phyloP scores from a whole-genome alignment of 2,113 vertebrate species.

The Toxotes jaculatrix region DNA sequence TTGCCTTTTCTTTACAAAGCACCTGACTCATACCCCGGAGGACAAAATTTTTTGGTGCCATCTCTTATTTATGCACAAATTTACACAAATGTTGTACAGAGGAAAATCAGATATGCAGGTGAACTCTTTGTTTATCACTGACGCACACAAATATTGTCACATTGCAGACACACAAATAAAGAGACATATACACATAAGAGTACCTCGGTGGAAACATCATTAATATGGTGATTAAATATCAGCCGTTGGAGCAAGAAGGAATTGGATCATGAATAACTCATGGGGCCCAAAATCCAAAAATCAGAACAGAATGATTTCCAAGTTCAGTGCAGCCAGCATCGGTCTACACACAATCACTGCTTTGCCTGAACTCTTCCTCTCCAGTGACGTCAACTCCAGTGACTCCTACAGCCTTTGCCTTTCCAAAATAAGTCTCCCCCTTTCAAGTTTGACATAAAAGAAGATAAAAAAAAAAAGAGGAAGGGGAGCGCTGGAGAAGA shows the following conservation, averaged over 20 bases:
- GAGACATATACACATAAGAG: slow-evolving; percentile 30
- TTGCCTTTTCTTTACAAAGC: slow-evolving; percentile 55
- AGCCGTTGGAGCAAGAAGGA: slow-evolving; percentile 24
- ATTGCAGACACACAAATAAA: slow-evolving; percentile 2
- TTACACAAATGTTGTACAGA: slow-evolving; percentile 9
- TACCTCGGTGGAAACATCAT: slow-evolving; percentile 34
- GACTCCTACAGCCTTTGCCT: slow-evolving; percentile 10
- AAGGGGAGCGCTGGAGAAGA: slow-evolving; percentile 42
- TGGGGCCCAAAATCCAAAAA: slow-evolving; percentile 38
- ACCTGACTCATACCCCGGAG: slow-evolving; percentile 2
- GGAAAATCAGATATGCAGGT: slow-evolving; percentile 21
- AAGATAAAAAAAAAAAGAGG: slow-evolving; percentile 35
- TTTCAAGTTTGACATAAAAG: slow-evolving; percentile 71
- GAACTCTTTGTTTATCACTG: not conserved
- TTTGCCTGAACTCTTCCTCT: slow-evolving; percentile 20
- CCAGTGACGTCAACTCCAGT: slow-evolving; percentile 12
- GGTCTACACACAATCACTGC: slow-evolving; percentile 24
- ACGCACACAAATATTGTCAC: not conserved
- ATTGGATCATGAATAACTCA: slow-evolving; percentile 60
- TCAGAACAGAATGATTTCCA: slow-evolving; percentile 40
- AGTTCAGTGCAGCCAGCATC: slow-evolving; percentile 24
- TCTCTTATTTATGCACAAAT: slow-evolving; percentile 22
- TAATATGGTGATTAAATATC: slow-evolving; percentile 57
- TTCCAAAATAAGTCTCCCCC: slow-evolving; percentile 45
- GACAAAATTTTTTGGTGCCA: not conserved